Percentiles rank a stretch among this genome's conserved stretches.
Evolutionary conservation across 2,797 vertebrate species (phyloP).

Genomic region (Peromyscus eremicus): DNA sequence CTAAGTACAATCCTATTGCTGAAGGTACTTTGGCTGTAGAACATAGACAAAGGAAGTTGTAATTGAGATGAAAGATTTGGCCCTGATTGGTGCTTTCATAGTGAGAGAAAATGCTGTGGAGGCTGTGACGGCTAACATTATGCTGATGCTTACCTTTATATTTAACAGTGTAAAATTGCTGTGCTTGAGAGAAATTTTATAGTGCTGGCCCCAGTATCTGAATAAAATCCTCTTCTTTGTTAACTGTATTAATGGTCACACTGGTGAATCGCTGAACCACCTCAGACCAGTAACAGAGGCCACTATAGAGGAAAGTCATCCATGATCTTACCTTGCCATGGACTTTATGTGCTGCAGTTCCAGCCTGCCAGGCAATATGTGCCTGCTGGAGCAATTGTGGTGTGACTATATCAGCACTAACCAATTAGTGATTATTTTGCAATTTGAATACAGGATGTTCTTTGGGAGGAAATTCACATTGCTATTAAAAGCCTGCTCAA

Average conservation of each 20-base stretch:
- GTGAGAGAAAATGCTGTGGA: background rate
- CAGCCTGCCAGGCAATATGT: background rate
- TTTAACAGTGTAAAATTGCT: background rate
- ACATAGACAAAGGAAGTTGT: background rate
- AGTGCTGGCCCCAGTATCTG: background rate
- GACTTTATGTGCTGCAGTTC: background rate
- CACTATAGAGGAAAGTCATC: background rate
- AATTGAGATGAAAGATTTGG: background rate
- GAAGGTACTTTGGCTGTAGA: background rate
- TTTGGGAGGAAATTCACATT: too few relatives aligned
- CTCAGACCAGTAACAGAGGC: too few relatives aligned
- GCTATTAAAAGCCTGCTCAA: background rate
- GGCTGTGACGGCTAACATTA: background rate
- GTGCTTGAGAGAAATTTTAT: background rate
- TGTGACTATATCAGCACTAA: too few relatives aligned
- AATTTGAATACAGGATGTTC: background rate
- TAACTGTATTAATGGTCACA: background rate
- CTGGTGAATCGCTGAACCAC: background rate
- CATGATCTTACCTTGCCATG: background rate
- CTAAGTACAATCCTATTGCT: background rate
- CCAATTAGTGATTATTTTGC: background rate
- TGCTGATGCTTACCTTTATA: background rate
- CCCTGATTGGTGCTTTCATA: background rate
- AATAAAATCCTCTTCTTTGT: background rate
- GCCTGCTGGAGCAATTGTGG: background rate